Evolutionary conservation across 2,888 invertebrate genomes (phyloP), one percentile per base, ranked within the genome.

Genomic region (Apeira syringaria): DNA sequence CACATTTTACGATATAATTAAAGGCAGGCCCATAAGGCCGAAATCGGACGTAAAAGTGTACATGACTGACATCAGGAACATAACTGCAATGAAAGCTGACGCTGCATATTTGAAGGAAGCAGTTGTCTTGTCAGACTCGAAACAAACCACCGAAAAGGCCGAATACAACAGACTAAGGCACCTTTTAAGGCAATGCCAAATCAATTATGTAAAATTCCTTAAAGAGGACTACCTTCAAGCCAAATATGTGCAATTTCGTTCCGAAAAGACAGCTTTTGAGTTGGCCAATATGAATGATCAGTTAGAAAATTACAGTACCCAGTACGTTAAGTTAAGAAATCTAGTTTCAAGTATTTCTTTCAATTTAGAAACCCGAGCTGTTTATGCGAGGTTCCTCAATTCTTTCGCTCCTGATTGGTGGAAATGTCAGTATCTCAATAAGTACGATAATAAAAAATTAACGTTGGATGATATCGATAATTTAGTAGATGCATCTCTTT

Each of bases 21-120:
- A 69, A 56, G 72, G 74, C 2, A 59, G 71, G 13, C 68, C 68
- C 2, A 12, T 73, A 4, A 53, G 68, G 29, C 60, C 56, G 18
- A 54, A 56, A 8, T 36, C 33, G 4, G 69, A 72, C 12, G 45
- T 64, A 1, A 72, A 70, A 47, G 53, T 61, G 3, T 68, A 67
- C 29, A 61, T 69, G 40, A 56, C 34, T 25, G 53, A 66, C 34
- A 45, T 73, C 11, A 56, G 68, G 34, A 59, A 67, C 22, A 66
- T 67, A 24, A 59, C 60, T 9, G 47, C 65, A 9, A 52, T 47
- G 5, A 63, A 47, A 54, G 61, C 70, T 1, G 58, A 64, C 33
- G 41, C 64, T 2, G 62, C 62, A 4, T 73, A 64, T 44, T 39
- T 66, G 10, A 58, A 57, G 13, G 68, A 73, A 30, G 42, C 60